Base-by-base conservation (phyloP, 2,888 invertebrate genomes). In the Tuta absoluta region DNA sequence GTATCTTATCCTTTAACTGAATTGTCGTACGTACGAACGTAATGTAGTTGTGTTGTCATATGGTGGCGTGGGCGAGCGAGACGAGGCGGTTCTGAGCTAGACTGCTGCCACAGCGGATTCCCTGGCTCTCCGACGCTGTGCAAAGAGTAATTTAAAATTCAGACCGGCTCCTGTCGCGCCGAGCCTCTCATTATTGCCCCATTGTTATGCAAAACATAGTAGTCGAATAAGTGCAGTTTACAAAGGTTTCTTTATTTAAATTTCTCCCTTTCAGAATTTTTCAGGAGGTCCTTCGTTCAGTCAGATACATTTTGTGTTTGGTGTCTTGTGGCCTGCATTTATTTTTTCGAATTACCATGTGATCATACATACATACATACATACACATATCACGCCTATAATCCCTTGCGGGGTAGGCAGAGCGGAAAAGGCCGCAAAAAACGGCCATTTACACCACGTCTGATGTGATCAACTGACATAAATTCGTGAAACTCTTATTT, bases 91-190 rank as follows among this genome's bases (percentile, higher is more conserved):
- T 37, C 37, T 11, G 12, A 38, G 45, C 66, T 66, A 68, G 65
- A 69, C 74, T 71, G 82, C 82, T 82, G 82, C 79, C 80, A 83
- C 85, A 79, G 85, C 84, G 79, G 80, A 80, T 83, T 80, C 77
- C 78, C 82, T 80, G 81, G 80, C 33, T 5, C 33, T 5, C 33
- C 28, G 28, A 4, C 77, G 79, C 82, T 81, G 80, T 80, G 82
- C 82, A 86, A 86, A 86, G 82, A 85, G 84, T 86, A 84, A 89
- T 89, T 90, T 89, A 83, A 89, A 90, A 89, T 88, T 87, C 88
- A 85, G 83, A 84, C 78, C 81, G 81, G 81, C 77, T 79, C 76
- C 80, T 75, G 85, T 78, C 77, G 79, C 77, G 78, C 72, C 75
- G 75, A 72, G 77, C 75, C 74, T 70, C 79, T 83, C 86, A 83